Evolutionary conservation across 2,113 vertebrate genomes (phyloP).

Genomic region (Phaethon lepturus): DNA sequence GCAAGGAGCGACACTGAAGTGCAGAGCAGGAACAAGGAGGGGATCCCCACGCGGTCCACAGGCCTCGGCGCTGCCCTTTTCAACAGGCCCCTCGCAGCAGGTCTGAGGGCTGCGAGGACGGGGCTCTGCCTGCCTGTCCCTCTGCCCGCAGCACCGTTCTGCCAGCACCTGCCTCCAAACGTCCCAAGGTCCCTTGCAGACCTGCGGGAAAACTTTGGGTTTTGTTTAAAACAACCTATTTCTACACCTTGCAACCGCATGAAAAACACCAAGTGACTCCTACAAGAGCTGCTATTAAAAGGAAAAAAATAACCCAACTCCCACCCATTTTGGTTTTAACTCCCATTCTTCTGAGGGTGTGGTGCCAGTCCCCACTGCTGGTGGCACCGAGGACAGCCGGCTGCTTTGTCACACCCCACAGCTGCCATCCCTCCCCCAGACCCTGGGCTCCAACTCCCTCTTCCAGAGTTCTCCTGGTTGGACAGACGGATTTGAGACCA

Average conservation of each 20-base stretch:
- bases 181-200: neutral
- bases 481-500: neutral
- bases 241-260: neutral
- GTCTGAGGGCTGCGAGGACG: accelerated
- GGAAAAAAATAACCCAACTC: neutral
- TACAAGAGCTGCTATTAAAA: neutral
- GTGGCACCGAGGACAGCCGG: neutral
- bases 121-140: neutral
- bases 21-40: neutral
- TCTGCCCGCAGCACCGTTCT: neutral
- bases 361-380: neutral
- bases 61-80: neutral
- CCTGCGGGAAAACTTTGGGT: accelerated
- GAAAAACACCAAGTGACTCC: neutral
- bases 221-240: neutral
- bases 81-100: neutral
- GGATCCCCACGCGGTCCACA: neutral
- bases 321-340: neutral
- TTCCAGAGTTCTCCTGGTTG: neutral
- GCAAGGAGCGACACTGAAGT: neutral
- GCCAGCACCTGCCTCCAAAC: neutral
- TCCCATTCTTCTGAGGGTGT: neutral
- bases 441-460: neutral
- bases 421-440: neutral
- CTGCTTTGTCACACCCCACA: neutral